A percentile compares a stretch with the other conserved stretches of the same genome.
Evolutionary conservation across 2,113 vertebrate species (phyloP).

Genomic region (Dunckerocampus dactyliophorus): DNA sequence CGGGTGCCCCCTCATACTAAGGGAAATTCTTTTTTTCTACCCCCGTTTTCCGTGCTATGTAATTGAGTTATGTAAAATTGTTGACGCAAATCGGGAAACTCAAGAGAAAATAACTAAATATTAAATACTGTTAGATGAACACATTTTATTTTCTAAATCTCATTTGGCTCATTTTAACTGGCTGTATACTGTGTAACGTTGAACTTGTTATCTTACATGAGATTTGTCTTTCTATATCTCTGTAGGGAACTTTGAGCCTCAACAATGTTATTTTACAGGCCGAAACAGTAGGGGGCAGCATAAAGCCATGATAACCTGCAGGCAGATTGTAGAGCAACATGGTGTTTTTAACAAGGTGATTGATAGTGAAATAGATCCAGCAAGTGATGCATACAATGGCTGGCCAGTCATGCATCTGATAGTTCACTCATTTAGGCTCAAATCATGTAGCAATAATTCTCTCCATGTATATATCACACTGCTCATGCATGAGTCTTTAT

Average conservation of each 20-base stretch:
- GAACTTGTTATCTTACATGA: too few relatives aligned
- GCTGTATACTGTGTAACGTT: too few relatives aligned
- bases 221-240: too few relatives aligned
- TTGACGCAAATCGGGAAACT: too few relatives aligned
- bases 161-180: too few relatives aligned
- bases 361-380: not conserved
- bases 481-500: too few relatives aligned
- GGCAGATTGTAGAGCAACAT: not conserved
- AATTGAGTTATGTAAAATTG: too few relatives aligned
- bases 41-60: too few relatives aligned
- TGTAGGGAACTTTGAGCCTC: too few relatives aligned
- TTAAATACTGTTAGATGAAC: too few relatives aligned
- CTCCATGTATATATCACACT: not conserved
- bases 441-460: not conserved
- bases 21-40: not conserved
- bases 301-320: not conserved
- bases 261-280: not conserved
- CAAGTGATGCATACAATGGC: not conserved
- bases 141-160: too few relatives aligned
- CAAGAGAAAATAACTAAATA: too few relatives aligned
- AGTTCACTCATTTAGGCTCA: not conserved
- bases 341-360: not conserved
- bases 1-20: conserved; percentile 77
- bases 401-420: not conserved
- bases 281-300: conserved; percentile 28